Evolutionary conservation across 2,113 vertebrate species (phyloP), one percentile per base, ranked within the genome.

Genomic region (Misgurnus anguillicaudatus): DNA sequence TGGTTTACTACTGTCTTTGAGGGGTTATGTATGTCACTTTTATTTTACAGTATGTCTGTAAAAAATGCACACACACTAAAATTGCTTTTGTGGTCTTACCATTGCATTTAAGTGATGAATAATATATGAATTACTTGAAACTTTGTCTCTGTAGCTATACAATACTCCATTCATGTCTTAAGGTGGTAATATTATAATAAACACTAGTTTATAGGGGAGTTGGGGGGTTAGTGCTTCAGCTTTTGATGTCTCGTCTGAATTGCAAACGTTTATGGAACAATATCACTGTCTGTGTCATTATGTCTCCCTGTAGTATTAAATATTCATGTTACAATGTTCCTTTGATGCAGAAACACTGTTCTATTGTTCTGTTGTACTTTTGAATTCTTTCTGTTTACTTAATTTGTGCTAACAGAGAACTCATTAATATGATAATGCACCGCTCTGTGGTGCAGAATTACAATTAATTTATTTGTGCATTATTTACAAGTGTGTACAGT

Each of bases 401-500:
- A 6, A 62, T 74, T 74, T 61, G 21, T 61, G 57, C 71, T 74
- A 47, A 19, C 14, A 61, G 60, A 47, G 42, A 45, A 74, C 57
- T 45, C 13, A 51, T 51, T 51, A 51, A 17, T 73, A 24, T 61
- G 57, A 31, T 31, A 68, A 31, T 61, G 71, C 57, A 62, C 71
- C 61, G 73, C 62, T 65, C 39, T 82, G 16, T 72, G 42, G 21
- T 67, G 42, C 65, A 70, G 39, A 69, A 47, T 62, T 47, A 21
- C 36, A 60, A 13, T 42, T 82, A 48, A 80, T 82, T 70, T 81
- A 85, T 77, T 72, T 82, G 21, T 84, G 76, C 61, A 62, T 84
- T 80, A 53, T 74, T 82, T 80, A 69, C 48, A 57, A 74, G 62
- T 74, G 63, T 72, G 63, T 80, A 19, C 68, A 36, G 17, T 9